Conservation (phyloP, 2,113 vertebrate genomes). For the Equus przewalskii region DNA sequence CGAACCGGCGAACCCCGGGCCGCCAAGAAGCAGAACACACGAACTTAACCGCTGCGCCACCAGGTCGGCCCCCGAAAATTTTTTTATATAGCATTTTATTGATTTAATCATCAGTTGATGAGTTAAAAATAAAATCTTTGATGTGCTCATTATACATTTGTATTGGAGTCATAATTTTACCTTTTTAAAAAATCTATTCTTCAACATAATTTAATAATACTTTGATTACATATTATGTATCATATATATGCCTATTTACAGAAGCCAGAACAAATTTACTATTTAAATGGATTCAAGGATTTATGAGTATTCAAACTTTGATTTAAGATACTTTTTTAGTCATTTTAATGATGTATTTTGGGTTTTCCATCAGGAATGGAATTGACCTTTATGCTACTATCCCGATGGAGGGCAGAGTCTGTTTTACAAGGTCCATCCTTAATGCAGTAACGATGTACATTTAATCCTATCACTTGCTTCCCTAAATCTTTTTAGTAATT, state of each 20-base stretch:
- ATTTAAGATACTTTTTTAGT: neutral
- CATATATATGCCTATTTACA: neutral
- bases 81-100: neutral
- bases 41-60: too few species aligned
- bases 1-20: too few species aligned
- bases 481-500: neutral
- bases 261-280: neutral
- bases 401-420: neutral
- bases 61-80: too few species aligned
- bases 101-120: neutral
- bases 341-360: neutral
- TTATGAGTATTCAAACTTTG: neutral
- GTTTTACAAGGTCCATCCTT: neutral
- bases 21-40: too few species aligned
- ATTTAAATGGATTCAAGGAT: neutral
- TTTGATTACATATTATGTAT: neutral
- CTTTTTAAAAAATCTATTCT: neutral
- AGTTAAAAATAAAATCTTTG: neutral
- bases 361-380: neutral
- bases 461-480: neutral
- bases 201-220: neutral
- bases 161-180: conserved; percentile 5
- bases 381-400: neutral
- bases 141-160: neutral
- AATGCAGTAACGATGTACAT: neutral